Evolutionary conservation across 1,140 invertebrate species (phyloP).

Genomic region (Lethocerus indicus): DNA sequence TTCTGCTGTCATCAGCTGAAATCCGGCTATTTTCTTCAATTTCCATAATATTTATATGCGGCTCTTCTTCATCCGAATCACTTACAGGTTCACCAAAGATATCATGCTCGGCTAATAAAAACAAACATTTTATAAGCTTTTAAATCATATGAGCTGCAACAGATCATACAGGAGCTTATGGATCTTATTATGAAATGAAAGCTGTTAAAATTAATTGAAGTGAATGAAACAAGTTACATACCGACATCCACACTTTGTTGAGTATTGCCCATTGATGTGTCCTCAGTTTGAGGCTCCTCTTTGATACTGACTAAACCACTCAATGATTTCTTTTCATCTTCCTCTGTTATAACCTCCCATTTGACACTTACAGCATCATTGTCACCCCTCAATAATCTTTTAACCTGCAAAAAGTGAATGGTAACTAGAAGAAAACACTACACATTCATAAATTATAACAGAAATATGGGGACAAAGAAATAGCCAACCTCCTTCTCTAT

Average conservation of each 20-base stretch:
- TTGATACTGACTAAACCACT: slow-evolving; percentile 15
- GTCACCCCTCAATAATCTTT: slow-evolving; percentile 57
- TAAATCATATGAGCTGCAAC: too few relatives aligned
- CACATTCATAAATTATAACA: neutral
- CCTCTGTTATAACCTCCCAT: slow-evolving; percentile 86
- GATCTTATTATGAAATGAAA: too few relatives aligned
- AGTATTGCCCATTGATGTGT: slow-evolving; percentile 1
- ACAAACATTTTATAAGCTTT: too few relatives aligned
- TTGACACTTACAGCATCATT: slow-evolving; percentile 54
- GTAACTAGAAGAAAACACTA: neutral
- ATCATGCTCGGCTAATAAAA: slow-evolving; percentile 54
- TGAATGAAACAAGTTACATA: slow-evolving; percentile 7
- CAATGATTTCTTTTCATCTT: slow-evolving; percentile 51
- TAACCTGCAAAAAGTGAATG: slow-evolving; percentile 29
- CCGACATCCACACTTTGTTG: slow-evolving; percentile 9
- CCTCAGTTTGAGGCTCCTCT: slow-evolving; percentile 15
- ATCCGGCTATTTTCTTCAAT: slow-evolving; percentile 65
- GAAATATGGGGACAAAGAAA: neutral
- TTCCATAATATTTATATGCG: slow-evolving; percentile 52
- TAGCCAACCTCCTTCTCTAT: slow-evolving; percentile 80
- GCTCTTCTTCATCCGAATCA: slow-evolving; percentile 59
- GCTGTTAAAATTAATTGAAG: too few relatives aligned
- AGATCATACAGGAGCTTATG: too few relatives aligned
- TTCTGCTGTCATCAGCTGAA: slow-evolving; percentile 51
- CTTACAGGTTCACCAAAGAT: slow-evolving; percentile 79